Base-by-base conservation (phyloP, 1,140 invertebrate genomes). In the Oedothorax gibbosus region DNA sequence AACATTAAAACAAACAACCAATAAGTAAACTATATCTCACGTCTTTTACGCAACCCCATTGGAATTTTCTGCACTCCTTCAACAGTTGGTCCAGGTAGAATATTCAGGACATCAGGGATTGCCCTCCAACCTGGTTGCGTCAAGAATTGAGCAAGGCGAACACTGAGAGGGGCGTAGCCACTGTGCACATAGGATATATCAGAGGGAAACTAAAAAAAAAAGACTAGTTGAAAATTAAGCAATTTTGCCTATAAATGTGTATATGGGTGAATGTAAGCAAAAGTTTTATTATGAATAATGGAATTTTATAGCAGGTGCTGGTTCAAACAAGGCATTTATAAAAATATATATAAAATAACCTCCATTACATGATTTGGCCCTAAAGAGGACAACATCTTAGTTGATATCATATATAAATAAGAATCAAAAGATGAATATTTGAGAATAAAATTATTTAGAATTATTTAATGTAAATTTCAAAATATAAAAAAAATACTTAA, bases 121-220 rank as follows among this genome's bases (percentile, higher is more conserved):
- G 93, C 92, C 87, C 94, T 92, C 95, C 95, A 97, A n/a, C 93
- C 94, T 78, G 94, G 94, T 87, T 94, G 94, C 0, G 95, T 92
- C n/a, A 97, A 91, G 88, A 95, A 94, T 89, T 99, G 96, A 5
- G 94, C 94, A 49, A 99, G 91, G 76, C 97, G 92, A 1, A 97
- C 94, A 88, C 95, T 97, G n/a, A 99, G 88, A 0, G 98, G 98
- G 0, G 97, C 97, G 90, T 98, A 99, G 15, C 91, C 96, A 87
- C 94, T 97, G 90, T 96, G 96, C 51, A 99, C 95, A 90, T 98
- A 99, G 86, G 96, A 95, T 72, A 98, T 97, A 88, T 99, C 97
- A 87, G 93, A 95, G 0, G 95, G 95, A 86, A 94, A 92, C 89
- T 91, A 87, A 10, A 88, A 87, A 1, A 83, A 69, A 49, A 56